Evolutionary conservation across 2,888 invertebrate genomes (phyloP), one percentile per base, ranked within the genome.

Genomic region (Cryptophagus acutangulus): DNA sequence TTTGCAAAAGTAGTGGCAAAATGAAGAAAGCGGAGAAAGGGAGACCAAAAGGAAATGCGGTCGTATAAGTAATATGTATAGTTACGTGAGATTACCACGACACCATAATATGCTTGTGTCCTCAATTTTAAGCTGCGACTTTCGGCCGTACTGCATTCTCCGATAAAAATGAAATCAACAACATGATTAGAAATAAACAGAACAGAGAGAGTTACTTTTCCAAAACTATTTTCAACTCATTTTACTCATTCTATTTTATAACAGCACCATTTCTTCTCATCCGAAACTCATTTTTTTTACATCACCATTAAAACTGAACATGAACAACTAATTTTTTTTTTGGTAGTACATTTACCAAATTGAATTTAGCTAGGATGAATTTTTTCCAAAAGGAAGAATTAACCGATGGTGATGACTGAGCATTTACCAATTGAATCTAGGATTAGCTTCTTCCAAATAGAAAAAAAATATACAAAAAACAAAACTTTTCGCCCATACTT

Each of bases 11-110:
- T 66, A 66, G 67, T 66, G 66, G 67, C 65, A 65, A 65, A 66
- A 60, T 62, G 67, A 69, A 66, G 67, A 66, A 67, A 66, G 66
- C 66, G 65, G 69, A 66, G 69, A 69, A 69, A 69, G 67, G 67
- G 65, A 69, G 58, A 63, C 61, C 59, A 59, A 61, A 62, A 66
- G 63, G 66, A 67, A 67, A 68, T 67, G 65, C 65, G 66, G 67
- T 61, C 65, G 62, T 58, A 62, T 60, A 58, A 63, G 65, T 66
- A 66, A 65, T 63, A 63, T 58, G 59, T 62, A 31, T 31, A 61
- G 67, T 69, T 69, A 69, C 69, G 67, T 67, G 66, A 66, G 67
- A 67, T 69, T 68, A 69, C 61, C 66, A 60, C 61, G 57, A 61
- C 55, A 57, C 31, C 66, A 66, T 67, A 67, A 65, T 66, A 64